These are phyloP conservation scores for Pseudomyrmex gracilis DNA, from an alignment of 1,140 invertebrate genomes.

Conservation along the genomic window DNA sequence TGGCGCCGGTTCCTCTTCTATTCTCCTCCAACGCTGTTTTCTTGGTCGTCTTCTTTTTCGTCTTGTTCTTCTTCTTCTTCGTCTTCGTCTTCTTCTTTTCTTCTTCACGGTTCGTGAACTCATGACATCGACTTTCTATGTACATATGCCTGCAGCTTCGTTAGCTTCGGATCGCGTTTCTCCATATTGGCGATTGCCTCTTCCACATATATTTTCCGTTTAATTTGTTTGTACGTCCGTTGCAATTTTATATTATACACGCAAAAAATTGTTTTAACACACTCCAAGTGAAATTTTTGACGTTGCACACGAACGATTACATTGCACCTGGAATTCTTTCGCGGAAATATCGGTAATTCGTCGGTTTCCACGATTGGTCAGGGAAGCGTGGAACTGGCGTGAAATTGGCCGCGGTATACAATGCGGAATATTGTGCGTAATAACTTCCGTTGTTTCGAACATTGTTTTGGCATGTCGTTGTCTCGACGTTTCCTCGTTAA, in stretches of 20 bases:
- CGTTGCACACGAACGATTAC: no score
- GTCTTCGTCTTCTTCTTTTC: constrained; percentile 35
- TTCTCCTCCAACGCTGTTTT: not conserved
- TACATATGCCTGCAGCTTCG: constrained; percentile 73
- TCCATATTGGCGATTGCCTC: constrained; percentile 67
- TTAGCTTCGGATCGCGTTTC: constrained; percentile 67
- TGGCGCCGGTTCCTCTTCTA: constrained; percentile 65
- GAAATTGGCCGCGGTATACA: constrained; percentile 48
- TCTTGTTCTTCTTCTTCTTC: constrained; percentile 20
- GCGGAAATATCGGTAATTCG: constrained; percentile 40
- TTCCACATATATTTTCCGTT: constrained; percentile 8
- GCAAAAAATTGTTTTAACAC: no score
- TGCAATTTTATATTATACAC: no score
- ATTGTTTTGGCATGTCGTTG: constrained; percentile 34
- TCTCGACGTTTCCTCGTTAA: constrained; percentile 13
- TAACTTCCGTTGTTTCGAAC: constrained; percentile 50
- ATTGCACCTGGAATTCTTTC: constrained; percentile 29
- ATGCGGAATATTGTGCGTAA: constrained; percentile 49
- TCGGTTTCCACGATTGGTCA: constrained; percentile 35
- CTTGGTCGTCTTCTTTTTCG: not conserved
- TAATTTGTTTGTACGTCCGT: no score
- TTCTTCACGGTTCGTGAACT: constrained; percentile 70
- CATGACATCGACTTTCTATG: constrained; percentile 69
- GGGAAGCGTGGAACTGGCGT: constrained; percentile 48
- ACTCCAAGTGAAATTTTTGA: no score